Evolutionary conservation across 2,113 vertebrate genomes (phyloP), one percentile per base, ranked within the genome.

Genomic region (Perca fluviatilis): DNA sequence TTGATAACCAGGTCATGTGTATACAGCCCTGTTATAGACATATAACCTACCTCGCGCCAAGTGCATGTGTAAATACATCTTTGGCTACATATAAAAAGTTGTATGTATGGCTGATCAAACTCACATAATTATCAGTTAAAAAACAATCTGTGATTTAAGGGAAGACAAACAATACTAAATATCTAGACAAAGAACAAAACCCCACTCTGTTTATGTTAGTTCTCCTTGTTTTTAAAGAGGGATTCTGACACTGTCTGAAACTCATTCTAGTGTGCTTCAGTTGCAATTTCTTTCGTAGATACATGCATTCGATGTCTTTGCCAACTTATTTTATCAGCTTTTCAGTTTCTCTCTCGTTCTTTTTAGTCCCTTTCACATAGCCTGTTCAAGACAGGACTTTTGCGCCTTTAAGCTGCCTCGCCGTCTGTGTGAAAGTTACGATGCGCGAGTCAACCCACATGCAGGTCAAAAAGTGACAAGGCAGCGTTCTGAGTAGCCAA

Each of bases 161-260:
- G 10, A 30, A 56, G 15, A 33, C 6, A 18, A 65, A 58, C 18
- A 62, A 8, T 27, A 6, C 21, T 30, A 1, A 54, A 12, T 56
- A 63, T 27, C 2, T 33, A 51, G 4, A 63, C 27, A 61, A 23
- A 1, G 4, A 46, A 7, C 33, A 8, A 21, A 18, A 16, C 1
- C 0, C 2, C 46, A 50, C 6, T 33, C 33, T 72, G 3, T 46
- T 40, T 16, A 18, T 16, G 15, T 43, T 14, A 4, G 66, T 36
- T 40, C 74, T 83, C 66, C 79, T 71, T 83, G 74, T 78, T 88
- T 89, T 93, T 92, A 92, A 94, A 95, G 92, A 91, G 93, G 92
- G 91, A 93, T 91, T 91, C 53, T 82, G 46, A 13, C 49, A 79
- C 83, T 87, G 33, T 85, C 11, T 30, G 65, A 80, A 77, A 71